Evolutionary conservation across 1,140 invertebrate species (phyloP).

Genomic region (Leptinotarsa texana): DNA sequence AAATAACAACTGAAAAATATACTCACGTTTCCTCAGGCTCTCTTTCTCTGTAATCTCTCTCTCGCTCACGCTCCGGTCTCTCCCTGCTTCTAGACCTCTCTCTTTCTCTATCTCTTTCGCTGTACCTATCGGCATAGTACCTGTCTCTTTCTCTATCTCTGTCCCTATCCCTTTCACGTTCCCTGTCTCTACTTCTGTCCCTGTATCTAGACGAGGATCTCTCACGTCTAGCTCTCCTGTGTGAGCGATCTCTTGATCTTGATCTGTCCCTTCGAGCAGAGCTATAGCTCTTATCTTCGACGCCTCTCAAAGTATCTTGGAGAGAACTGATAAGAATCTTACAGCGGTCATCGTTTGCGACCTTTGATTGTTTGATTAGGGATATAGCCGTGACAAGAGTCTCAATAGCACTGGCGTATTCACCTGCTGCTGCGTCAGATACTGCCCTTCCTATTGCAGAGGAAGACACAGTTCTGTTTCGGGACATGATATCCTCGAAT

Average conservation of each 20-base stretch:
- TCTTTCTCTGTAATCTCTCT: constrained; percentile 61
- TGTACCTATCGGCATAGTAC: constrained; percentile 55
- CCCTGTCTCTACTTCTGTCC: constrained; percentile 75
- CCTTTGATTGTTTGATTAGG: constrained; percentile 97
- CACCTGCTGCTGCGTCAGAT: constrained; percentile 94
- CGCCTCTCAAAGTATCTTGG: constrained; percentile 94
- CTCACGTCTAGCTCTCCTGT: constrained; percentile 73
- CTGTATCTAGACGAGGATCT: constrained; percentile 76
- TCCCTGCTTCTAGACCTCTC: constrained; percentile 57
- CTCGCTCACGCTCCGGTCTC: constrained; percentile 58
- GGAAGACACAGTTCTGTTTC: constrained; percentile 96
- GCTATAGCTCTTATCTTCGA: constrained; percentile 95
- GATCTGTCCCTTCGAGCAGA: constrained; percentile 63
- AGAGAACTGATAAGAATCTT: constrained; percentile 97
- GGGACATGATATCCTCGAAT: constrained; percentile 97
- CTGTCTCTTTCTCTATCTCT: constrained; percentile 55
- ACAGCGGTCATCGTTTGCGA: constrained; percentile 95
- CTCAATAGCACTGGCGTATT: constrained; percentile 97
- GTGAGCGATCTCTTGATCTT: constrained; percentile 76
- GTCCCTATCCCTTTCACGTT: constrained; percentile 58
- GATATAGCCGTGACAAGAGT: constrained; percentile 98
- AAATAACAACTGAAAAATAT: constrained; percentile 1
- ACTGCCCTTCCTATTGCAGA: constrained; percentile 96
- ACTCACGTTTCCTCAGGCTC: constrained; percentile 52
- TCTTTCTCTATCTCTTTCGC: constrained; percentile 55